Evolutionary conservation across 1,140 invertebrate species (phyloP), one percentile per base, ranked within the genome.

Genomic region (Caligus rogercresseyi): DNA sequence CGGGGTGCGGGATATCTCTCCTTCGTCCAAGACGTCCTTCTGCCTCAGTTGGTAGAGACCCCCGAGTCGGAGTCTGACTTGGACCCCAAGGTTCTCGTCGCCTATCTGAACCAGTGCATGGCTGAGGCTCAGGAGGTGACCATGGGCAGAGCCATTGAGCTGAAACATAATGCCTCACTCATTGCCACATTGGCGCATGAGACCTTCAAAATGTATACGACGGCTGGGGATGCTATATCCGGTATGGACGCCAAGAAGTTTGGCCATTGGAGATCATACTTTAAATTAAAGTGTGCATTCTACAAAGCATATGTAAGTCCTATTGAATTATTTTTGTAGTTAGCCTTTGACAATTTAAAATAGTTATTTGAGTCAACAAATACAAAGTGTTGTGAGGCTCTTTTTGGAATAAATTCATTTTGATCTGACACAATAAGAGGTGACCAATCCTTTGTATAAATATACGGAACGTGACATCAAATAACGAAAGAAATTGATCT

Each of bases 41-140:
- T 64, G 16, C 74, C 74, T 56, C 71, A 70, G 61, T 73, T 81
- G 67, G 67, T 77, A 13, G 75, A 76, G 19, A 73, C 74, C 65
- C 71, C 73, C 24, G 68, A 72, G 25, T 68, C 76, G 51, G 79
- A 76, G 52, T 76, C 77, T 61, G 83, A 85, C 72, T 74, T 80
- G 61, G 82, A 85, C 69, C 74, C 74, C 15, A 70, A 78, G 25
- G 74, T 85, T 18, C 68, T 83, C 57, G 78, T 77, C 66, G 81
- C 81, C 25, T 84, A 84, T 69, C 72, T 81, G 14, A 76, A 78
- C 69, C 82, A 84, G 67, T 82, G 80, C 69, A 81, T 79, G 31
- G 83, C 81, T 25, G 83, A 85, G 72, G 83, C 83, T 3, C 83
- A 85, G 71, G 83, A 85, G 77, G 81, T 85, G 3, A 84, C 83